Base-by-base conservation (phyloP, 2,113 vertebrate genomes). In the Engystomops pustulosus region DNA sequence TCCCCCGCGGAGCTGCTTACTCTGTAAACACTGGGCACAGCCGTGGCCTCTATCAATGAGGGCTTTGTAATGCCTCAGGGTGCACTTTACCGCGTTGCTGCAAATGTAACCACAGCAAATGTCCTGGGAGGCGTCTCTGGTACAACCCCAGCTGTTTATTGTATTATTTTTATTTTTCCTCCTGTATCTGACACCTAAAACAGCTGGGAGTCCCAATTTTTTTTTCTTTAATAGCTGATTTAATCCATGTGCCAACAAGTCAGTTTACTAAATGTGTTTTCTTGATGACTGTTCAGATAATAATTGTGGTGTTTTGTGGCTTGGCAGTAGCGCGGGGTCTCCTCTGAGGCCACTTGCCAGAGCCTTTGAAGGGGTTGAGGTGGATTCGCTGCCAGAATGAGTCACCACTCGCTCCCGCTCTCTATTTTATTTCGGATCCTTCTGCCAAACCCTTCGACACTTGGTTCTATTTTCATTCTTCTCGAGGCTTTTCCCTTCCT, bases 401-500 rank as follows among this genome's bases (percentile, higher is more conserved):
- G 94, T 95, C 94, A 93, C 93, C 90, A 90, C 92, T 94, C 90
- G 94, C 92, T 79, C 34, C 17, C 55, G 49, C 30, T 51, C 47
- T 77, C 47, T 92, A 93, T 93, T 95, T 93, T 94, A 92, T 93
- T 94, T 93, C 91, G 90, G 92, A 93, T 94, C 93, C 92, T 91
- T 92, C 93, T 96, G 94, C 95, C 95, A 96, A 96, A 92, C 93
- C 90, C 91, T 92, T 91, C 93, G 93, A 95, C 93, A 94, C 93
- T n/a, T n/a, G n/a, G 94, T 94, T 95, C 93, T 95, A 92, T 95
- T 96, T 95, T 94, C 93, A 93, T 95, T 95, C 93, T 94, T 93
- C 92, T 92, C 91, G 91, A 91, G 53, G 92, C 92, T 91, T 94
- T 94, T 91, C 92, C 94, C 94, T 92, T 91, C 93, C 93, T n/a